These are phyloP conservation scores for Chlamydotis undulata DNA, from an alignment of 2,113 vertebrate genomes.

Conservation along the genomic window DNA sequence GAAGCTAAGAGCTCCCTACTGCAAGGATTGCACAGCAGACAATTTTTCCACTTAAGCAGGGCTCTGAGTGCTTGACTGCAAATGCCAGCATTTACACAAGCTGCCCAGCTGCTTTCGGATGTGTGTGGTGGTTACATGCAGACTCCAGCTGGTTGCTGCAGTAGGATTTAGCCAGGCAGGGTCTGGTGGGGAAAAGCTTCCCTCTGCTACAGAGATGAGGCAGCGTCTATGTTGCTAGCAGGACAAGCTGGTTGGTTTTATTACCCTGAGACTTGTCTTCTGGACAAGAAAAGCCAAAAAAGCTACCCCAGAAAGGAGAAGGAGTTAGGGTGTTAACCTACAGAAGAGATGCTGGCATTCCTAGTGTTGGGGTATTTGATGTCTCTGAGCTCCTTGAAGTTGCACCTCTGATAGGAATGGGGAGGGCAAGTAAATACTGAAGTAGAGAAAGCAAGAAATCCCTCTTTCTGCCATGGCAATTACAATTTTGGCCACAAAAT, in stretches of 20 bases:
- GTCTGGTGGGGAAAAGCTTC: neutral
- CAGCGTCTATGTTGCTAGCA: neutral
- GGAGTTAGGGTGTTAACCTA: neutral
- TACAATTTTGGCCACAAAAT: neutral
- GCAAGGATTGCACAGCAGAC: neutral
- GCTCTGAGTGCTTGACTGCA: neutral
- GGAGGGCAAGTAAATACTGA: neutral
- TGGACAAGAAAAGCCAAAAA: neutral
- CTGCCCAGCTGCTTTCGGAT: conserved; percentile 10
- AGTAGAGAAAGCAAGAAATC: neutral
- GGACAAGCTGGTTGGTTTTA: neutral
- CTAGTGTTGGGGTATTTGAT: neutral
- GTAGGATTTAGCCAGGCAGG: neutral
- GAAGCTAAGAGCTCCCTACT: neutral
- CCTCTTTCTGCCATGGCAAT: neutral
- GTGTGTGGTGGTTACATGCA: conserved; percentile 5
- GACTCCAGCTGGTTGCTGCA: conserved; percentile 27
- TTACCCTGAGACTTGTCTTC: neutral
- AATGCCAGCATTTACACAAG: conserved; percentile 6
- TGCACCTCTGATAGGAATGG: neutral
- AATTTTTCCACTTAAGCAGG: neutral
- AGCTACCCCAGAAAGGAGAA: neutral
- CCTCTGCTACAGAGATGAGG: neutral
- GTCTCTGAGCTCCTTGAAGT: neutral
- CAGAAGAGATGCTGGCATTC: neutral